Percentiles rank a stretch among this genome's conserved stretches.
Conservation (phyloP, 1,140 invertebrate genomes). For the Diprion similis region DNA sequence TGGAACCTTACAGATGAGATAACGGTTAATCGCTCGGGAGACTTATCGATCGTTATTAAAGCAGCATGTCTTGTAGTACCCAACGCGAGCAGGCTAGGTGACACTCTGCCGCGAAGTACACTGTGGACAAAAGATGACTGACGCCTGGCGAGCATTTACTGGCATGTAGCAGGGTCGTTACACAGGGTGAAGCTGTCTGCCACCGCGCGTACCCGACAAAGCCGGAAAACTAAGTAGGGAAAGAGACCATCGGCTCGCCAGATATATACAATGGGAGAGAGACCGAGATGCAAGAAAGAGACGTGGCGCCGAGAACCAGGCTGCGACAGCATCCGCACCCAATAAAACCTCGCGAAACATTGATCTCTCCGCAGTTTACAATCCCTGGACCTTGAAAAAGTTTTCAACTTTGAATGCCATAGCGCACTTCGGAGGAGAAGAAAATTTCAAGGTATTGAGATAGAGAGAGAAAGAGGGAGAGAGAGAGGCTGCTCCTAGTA, state of each 20-base stretch:
- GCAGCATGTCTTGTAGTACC: background rate
- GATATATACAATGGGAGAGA: too few species aligned
- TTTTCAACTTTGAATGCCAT: background rate
- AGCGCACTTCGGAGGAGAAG: too few species aligned
- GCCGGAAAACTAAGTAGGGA: background rate
- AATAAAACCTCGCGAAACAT: slow-evolving; percentile 7
- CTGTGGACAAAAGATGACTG: background rate
- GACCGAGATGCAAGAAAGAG: background rate
- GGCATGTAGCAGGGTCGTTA: background rate
- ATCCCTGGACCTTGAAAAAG: background rate
- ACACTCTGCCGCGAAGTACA: background rate
- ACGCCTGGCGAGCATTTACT: background rate
- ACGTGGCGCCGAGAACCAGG: background rate
- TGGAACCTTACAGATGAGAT: background rate
- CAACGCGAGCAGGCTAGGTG: background rate
- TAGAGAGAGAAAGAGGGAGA: too few species aligned
- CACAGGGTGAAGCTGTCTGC: background rate
- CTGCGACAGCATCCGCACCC: slow-evolving; percentile 3
- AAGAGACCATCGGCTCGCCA: background rate
- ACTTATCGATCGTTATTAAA: background rate
- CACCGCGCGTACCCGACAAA: background rate
- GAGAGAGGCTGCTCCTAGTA: too few species aligned
- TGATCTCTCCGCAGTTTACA: background rate
- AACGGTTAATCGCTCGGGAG: background rate
- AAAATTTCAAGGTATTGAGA: too few species aligned